Conservation (phyloP, 2,888 invertebrate genomes). For the Noctua comes region DNA sequence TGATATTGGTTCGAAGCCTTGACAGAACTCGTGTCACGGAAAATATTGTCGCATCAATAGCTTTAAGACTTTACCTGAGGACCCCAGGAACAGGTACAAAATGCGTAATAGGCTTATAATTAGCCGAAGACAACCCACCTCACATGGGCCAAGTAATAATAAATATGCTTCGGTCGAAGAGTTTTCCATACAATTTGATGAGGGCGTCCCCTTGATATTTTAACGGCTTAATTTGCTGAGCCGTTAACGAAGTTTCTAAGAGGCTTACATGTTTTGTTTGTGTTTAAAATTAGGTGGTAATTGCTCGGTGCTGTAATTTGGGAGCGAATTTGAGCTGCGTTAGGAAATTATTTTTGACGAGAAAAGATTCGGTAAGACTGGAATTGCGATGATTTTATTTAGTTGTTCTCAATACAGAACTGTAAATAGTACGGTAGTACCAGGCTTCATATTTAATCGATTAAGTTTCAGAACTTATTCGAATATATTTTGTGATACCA, state of each 20-base stretch:
- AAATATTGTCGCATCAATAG: background rate
- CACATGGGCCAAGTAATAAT: constrained; percentile 36
- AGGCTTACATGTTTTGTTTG: constrained; percentile 59
- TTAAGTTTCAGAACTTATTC: background rate
- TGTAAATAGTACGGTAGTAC: background rate
- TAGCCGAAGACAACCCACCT: constrained; percentile 36
- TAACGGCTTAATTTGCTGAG: constrained; percentile 52
- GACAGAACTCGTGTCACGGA: background rate
- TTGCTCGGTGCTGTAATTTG: constrained; percentile 42
- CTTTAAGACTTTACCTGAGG: background rate
- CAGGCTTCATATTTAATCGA: background rate
- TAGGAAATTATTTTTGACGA: background rate
- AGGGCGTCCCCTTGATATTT: constrained; percentile 47
- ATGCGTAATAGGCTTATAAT: constrained; percentile 28
- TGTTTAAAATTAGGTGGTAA: constrained; percentile 60
- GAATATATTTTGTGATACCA: background rate
- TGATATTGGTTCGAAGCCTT: background rate
- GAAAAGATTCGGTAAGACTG: background rate
- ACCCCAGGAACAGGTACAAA: constrained; percentile 7
- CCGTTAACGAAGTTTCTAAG: constrained; percentile 52
- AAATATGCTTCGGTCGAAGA: constrained; percentile 52
- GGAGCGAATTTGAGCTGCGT: background rate
- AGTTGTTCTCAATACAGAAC: background rate
- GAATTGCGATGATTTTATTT: background rate
- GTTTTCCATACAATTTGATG: constrained; percentile 56